Conservation (phyloP, 2,888 invertebrate genomes). For the Cremastinae sp. region DNA sequence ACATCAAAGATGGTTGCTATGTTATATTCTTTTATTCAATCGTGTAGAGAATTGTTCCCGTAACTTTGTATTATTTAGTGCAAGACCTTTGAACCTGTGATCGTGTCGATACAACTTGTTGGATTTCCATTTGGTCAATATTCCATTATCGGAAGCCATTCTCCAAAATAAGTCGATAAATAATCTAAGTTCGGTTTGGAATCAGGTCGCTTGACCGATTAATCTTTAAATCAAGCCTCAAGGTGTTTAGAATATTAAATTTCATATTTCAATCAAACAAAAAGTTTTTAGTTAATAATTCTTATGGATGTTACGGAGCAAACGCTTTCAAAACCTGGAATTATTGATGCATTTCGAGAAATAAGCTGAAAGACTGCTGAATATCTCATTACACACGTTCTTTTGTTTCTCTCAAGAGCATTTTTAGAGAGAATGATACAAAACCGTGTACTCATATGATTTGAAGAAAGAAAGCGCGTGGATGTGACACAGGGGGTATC, state of each 20-base stretch:
- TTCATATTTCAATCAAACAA: no score
- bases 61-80: conserved; percentile 43
- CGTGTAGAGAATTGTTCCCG: conserved; percentile 12
- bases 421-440: conserved; percentile 65
- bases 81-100: conserved; percentile 5
- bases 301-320: not conserved
- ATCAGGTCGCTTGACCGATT: conserved; percentile 54
- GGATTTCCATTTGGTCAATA: conserved; percentile 36
- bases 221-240: conserved; percentile 31
- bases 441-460: conserved; percentile 76
- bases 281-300: not conserved
- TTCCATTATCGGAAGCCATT: conserved; percentile 54
- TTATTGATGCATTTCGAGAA: not conserved
- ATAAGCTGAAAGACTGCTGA: not conserved
- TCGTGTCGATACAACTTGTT: conserved; percentile 31
- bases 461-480: conserved; percentile 65
- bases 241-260: no score
- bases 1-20: not conserved
- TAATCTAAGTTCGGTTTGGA: conserved; percentile 23
- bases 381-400: no score
- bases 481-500: conserved; percentile 65
- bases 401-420: no score
- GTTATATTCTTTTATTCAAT: not conserved
- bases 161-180: conserved; percentile 56
- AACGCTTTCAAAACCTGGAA: not conserved